Conservation (phyloP, 2,797 vertebrate genomes). For the Cuniculus paca region DNA sequence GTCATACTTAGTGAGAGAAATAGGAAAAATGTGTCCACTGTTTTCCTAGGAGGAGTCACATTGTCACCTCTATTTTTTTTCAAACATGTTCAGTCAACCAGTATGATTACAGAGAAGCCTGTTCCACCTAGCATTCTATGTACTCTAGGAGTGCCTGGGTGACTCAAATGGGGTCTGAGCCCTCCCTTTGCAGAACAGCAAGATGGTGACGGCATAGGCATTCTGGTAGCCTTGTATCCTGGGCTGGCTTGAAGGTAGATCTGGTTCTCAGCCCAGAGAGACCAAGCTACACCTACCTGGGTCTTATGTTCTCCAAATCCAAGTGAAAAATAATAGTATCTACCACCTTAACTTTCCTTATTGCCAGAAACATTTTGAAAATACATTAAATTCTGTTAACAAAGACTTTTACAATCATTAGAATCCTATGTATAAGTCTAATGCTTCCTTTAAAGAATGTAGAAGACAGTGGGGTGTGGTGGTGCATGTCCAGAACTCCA, state of each 20-base stretch:
- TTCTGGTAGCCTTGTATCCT: background rate
- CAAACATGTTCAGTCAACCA: background rate
- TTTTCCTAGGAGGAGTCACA: background rate
- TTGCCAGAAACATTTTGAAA: conserved; percentile 41
- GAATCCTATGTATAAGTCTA: background rate
- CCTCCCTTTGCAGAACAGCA: background rate
- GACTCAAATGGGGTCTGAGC: background rate
- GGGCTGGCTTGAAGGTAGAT: background rate
- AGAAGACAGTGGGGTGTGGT: background rate
- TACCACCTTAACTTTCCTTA: conserved; percentile 4
- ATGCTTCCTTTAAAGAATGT: background rate
- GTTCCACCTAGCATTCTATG: background rate
- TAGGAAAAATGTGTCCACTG: background rate
- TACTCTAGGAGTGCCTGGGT: background rate
- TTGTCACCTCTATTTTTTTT: background rate
- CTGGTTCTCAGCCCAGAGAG: background rate
- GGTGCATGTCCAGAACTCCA: background rate
- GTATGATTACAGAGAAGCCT: background rate
- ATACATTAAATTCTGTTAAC: conserved; percentile 45
- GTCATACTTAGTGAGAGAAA: background rate
- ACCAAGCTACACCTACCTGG: background rate
- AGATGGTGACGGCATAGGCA: background rate
- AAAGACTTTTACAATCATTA: background rate
- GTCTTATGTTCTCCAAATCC: conserved; percentile 42
- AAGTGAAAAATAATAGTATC: conserved; percentile 10